Percentiles rank a stretch among this genome's conserved stretches.
phyloP scores from a whole-genome alignment of 2,113 vertebrate genomes.

The Eleginops maclovinus region DNA sequence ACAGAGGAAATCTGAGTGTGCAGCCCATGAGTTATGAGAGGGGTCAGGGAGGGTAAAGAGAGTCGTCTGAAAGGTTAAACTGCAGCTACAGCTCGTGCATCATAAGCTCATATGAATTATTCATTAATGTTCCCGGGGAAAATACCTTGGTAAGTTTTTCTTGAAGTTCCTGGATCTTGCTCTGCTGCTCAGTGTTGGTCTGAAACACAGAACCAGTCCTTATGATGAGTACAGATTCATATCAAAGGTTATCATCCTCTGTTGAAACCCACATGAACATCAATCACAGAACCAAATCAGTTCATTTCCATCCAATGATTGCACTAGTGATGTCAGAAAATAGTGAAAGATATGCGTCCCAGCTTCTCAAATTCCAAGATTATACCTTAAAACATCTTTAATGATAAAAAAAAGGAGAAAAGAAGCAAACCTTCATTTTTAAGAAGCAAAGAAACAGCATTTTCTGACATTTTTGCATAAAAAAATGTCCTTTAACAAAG shows the following conservation, averaged over 20 bases:
- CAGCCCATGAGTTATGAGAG: not conserved
- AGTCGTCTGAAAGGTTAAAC: slow-evolving; percentile 37
- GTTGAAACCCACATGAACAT: no score
- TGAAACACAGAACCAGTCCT: slow-evolving; percentile 64
- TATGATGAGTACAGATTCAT: not conserved
- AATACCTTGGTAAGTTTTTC: slow-evolving; percentile 95
- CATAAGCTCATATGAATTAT: slow-evolving; percentile 53
- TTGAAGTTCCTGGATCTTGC: slow-evolving; percentile 95
- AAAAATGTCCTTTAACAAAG: not conserved
- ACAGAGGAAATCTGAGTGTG: no score
- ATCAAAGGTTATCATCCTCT: not conserved
- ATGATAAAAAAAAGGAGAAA: no score
- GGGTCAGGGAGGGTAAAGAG: slow-evolving; percentile 30
- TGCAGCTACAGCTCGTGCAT: slow-evolving; percentile 42
- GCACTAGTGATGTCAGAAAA: no score
- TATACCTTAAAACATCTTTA: no score
- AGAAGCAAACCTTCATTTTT: no score
- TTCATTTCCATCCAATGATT: no score
- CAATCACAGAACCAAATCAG: not conserved
- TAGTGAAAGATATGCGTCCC: no score
- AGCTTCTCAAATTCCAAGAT: no score
- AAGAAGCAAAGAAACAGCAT: no score
- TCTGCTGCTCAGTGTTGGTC: slow-evolving; percentile 94
- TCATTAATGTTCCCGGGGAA: slow-evolving; percentile 42
- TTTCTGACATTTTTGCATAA: not conserved